phyloP scores from a whole-genome alignment of 2,888 invertebrate species.

The Andrena bucephala region DNA sequence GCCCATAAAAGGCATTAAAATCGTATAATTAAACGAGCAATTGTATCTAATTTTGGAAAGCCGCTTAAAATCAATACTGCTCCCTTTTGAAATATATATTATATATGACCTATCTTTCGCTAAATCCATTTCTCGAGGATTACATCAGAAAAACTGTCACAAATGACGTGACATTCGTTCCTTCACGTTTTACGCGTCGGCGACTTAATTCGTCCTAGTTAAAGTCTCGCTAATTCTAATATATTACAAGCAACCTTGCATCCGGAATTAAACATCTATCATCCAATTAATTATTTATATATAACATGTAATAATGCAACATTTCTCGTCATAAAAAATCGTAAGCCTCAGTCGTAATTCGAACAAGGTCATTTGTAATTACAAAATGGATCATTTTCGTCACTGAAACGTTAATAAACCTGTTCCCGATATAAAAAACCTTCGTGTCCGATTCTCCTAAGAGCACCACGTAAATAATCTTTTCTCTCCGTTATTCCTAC shows the following conservation, averaged over 20 bases:
- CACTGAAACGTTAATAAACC: conserved; percentile 69
- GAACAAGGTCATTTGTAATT: conserved; percentile 76
- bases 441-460: conserved; percentile 17
- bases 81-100: conserved; percentile 48
- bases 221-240: conserved; percentile 72
- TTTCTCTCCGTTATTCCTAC: conserved; percentile 1
- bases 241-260: conserved; percentile 80
- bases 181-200: conserved; percentile 49
- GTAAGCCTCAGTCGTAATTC: conserved; percentile 77
- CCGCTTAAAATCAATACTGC: conserved; percentile 61
- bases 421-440: conserved; percentile 63
- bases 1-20: conserved; percentile 52
- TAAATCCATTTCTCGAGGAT: conserved; percentile 42
- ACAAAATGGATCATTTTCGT: conserved; percentile 71
- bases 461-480: conserved; percentile 12
- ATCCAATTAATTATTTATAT: conserved; percentile 73
- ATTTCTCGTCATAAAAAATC: conserved; percentile 78
- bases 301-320: conserved; percentile 79
- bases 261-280: conserved; percentile 79
- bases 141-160: conserved; percentile 49
- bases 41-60: conserved; percentile 55
- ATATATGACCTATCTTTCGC: conserved; percentile 26
- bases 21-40: conserved; percentile 57
- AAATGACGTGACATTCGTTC: conserved; percentile 58
- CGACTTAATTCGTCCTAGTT: conserved; percentile 67